Evolutionary conservation across 2,113 vertebrate species (phyloP), one percentile per base, ranked within the genome.

Genomic region (Mastomys coucha): DNA sequence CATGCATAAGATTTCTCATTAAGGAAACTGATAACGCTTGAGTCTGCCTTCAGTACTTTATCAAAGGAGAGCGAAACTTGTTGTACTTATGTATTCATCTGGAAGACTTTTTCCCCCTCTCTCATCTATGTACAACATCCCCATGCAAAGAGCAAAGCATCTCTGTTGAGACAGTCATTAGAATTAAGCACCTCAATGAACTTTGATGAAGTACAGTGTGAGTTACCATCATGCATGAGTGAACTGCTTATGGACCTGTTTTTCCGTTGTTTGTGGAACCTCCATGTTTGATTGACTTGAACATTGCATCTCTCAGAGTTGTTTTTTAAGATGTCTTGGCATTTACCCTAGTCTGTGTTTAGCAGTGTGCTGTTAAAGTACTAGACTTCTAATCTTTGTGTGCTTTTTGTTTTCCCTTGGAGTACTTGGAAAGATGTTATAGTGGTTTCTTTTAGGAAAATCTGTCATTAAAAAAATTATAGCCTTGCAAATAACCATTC

Each of bases 401-500:
- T 98, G 91, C 85, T 67, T 95, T 94, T 96, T 94, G 91, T 97
- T 97, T 97, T 95, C 39, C 75, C 87, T 96, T 97, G 95, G 92
- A 95, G 95, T 95, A 94, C 92, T 98, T 95, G 92, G 95, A 96
- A 78, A 96, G 94, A 96, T 93, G 95, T 98, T 95, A 86, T 95
- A 97, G 96, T 96, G 96, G 78, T 96, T 98, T 98, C 96, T 97
- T 97, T 96, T 96, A 98, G 97, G 91, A 98, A 97, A 97, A 97
- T 96, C 93, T 98, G 96, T 97, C 93, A 97, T 98, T 98, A 96
- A 97, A 98, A 94, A 97, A 96, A 95, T 92, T 95, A 96, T 96
- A 98, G 98, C 97, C 97, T 97, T 97, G 96, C 95, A 96, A 97
- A 97, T 97, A 98, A 95, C 95, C 75, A 93, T 77, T 97, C 92